Percentiles rank a stretch among this genome's conserved stretches.
Evolutionary conservation across 2,113 vertebrate genomes (phyloP).

Genomic region (Ameiurus melas): DNA sequence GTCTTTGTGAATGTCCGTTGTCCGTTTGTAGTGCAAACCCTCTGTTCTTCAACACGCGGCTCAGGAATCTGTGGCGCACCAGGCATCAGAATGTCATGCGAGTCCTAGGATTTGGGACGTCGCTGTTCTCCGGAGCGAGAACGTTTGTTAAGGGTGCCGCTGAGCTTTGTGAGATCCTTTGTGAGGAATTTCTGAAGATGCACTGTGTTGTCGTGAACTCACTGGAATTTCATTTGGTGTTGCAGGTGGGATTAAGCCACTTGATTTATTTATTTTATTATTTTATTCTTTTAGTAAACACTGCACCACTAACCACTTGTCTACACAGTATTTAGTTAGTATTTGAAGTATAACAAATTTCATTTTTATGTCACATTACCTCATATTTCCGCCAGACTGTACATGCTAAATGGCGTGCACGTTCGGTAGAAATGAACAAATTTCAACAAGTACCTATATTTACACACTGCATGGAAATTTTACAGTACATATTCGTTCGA

Average conservation of each 20-base stretch:
- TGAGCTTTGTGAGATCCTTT: constrained; percentile 31
- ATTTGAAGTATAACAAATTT: not conserved
- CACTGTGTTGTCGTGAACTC: not conserved
- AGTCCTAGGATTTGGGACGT: constrained; percentile 9
- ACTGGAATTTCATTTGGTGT: constrained; percentile 3
- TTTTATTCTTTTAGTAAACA: constrained; percentile 10
- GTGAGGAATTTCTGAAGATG: constrained; percentile 1
- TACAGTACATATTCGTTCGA: not conserved
- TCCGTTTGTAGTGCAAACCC: constrained; percentile 1
- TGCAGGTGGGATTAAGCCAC: not conserved
- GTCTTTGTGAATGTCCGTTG: constrained; percentile 29
- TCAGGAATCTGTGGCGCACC: constrained; percentile 36
- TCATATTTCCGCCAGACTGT: constrained; percentile 7
- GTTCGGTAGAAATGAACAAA: not conserved
- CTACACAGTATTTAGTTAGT: not conserved
- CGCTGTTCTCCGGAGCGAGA: constrained; percentile 16
- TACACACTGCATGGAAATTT: not conserved
- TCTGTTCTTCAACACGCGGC: not conserved
- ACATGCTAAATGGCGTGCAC: not conserved
- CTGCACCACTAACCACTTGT: not conserved
- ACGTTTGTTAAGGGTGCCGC: constrained; percentile 22
- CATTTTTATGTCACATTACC: not conserved
- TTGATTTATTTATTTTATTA: not conserved
- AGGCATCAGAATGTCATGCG: constrained; percentile 24
- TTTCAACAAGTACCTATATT: not conserved